These are phyloP conservation scores for Diplolepis rosae DNA, from an alignment of 2,888 invertebrate species.

Conservation along the genomic window DNA sequence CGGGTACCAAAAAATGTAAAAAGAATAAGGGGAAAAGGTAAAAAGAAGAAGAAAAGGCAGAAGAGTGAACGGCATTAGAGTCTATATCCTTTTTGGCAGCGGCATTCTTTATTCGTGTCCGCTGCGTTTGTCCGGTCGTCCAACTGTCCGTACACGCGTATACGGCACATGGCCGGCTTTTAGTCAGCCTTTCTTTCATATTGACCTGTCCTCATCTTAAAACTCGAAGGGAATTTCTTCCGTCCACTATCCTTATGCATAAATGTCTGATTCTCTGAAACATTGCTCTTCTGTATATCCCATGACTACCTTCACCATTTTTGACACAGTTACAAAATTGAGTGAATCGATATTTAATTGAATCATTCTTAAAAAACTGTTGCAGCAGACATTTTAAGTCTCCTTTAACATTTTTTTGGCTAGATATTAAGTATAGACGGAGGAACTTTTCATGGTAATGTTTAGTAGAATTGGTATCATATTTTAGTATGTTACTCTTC, in stretches of 20 bases:
- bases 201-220: slow-evolving; percentile 48
- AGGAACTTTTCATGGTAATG: too few species aligned
- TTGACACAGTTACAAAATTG: not conserved
- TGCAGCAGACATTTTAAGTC: too few species aligned
- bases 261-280: slow-evolving; percentile 12
- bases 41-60: slow-evolving; percentile 10
- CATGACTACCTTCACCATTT: slow-evolving; percentile 4
- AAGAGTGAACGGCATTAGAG: slow-evolving; percentile 21
- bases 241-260: slow-evolving; percentile 21
- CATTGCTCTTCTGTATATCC: not conserved
- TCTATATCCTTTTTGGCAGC: slow-evolving; percentile 42
- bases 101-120: slow-evolving; percentile 52
- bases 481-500: too few species aligned
- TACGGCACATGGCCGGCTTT: slow-evolving; percentile 48
- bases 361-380: too few species aligned
- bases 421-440: too few species aligned
- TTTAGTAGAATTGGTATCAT: too few species aligned
- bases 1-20: slow-evolving; percentile 17
- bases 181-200: slow-evolving; percentile 49
- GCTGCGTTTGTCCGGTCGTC: slow-evolving; percentile 43
- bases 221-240: slow-evolving; percentile 41
- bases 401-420: too few species aligned
- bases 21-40: slow-evolving; percentile 20
- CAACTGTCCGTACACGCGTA: slow-evolving; percentile 32
- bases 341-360: not conserved